A percentile compares a stretch with the other conserved stretches of the same genome.
phyloP scores from a whole-genome alignment of 2,888 invertebrate genomes.

The Cosmia trapezina region DNA sequence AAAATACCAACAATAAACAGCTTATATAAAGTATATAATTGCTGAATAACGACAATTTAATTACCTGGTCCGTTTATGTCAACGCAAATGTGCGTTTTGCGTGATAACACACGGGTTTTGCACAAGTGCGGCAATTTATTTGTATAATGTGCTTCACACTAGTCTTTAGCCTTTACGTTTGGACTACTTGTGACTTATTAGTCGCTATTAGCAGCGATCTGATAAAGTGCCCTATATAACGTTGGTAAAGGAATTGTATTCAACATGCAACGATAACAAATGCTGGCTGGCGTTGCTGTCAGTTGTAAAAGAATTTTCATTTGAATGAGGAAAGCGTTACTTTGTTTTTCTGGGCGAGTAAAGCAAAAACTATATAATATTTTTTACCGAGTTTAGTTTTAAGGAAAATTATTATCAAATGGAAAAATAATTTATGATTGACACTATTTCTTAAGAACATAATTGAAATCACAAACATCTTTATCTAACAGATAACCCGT shows the following conservation, averaged over 20 bases:
- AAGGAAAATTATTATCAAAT: not conserved
- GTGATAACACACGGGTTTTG: conserved; percentile 66
- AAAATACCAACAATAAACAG: conserved; percentile 57
- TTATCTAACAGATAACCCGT: conserved; percentile 75
- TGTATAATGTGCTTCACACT: conserved; percentile 64
- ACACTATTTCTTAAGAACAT: conserved; percentile 36
- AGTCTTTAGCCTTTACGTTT: conserved; percentile 51
- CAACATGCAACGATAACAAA: conserved; percentile 49
- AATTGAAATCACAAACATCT: conserved; percentile 64
- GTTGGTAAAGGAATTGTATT: conserved; percentile 47
- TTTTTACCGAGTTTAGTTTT: not conserved
- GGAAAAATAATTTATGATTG: conserved; percentile 36
- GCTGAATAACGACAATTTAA: conserved; percentile 75
- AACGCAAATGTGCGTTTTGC: conserved; percentile 75
- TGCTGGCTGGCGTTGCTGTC: conserved; percentile 27
- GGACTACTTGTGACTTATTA: conserved; percentile 54
- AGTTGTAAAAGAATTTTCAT: conserved; percentile 25
- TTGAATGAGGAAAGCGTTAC: not conserved
- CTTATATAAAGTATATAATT: conserved; percentile 61
- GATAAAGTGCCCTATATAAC: conserved; percentile 51
- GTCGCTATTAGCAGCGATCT: conserved; percentile 54
- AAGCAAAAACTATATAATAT: not conserved
- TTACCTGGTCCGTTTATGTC: conserved; percentile 68
- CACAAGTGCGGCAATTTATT: conserved; percentile 62
- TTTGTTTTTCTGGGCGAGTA: not conserved